A percentile compares a stretch with the other conserved stretches of the same genome.
Evolutionary conservation across 2,888 invertebrate species (phyloP).

Genomic region (Anoplius nigerrimus): DNA sequence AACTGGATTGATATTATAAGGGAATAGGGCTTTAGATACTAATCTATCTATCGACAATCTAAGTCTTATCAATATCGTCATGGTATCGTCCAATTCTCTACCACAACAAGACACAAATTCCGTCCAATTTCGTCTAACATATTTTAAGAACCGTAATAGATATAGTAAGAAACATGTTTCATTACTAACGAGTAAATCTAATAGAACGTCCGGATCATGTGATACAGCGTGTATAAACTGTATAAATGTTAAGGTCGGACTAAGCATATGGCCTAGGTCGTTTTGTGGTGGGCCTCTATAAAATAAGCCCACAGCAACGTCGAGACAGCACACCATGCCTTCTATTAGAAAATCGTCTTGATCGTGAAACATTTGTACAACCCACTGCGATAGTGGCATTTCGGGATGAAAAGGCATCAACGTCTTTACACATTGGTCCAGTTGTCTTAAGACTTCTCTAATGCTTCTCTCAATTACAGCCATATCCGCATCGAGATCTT

Average conservation of each 20-base stretch:
- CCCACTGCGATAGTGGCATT: slow-evolving; percentile 90
- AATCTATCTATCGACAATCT: slow-evolving; percentile 88
- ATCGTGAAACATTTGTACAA: slow-evolving; percentile 91
- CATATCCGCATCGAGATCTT: slow-evolving; percentile 92
- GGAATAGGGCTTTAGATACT: slow-evolving; percentile 89
- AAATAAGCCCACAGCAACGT: slow-evolving; percentile 90
- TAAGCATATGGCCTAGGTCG: slow-evolving; percentile 87
- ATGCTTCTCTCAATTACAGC: slow-evolving; percentile 91
- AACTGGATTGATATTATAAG: slow-evolving; percentile 93
- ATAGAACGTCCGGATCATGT: slow-evolving; percentile 86
- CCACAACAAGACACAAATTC: slow-evolving; percentile 88
- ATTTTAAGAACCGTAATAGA: slow-evolving; percentile 88
- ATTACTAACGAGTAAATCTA: slow-evolving; percentile 91
- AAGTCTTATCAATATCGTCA: slow-evolving; percentile 88
- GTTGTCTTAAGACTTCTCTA: slow-evolving; percentile 86
- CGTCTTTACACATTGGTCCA: slow-evolving; percentile 88
- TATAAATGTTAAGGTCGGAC: slow-evolving; percentile 90
- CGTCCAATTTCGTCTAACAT: slow-evolving; percentile 88
- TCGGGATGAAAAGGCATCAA: slow-evolving; percentile 91
- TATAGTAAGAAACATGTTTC: slow-evolving; percentile 93
- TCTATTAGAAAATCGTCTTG: slow-evolving; percentile 94
- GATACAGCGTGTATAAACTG: slow-evolving; percentile 90
- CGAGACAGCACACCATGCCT: slow-evolving; percentile 93
- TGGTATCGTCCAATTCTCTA: slow-evolving; percentile 85
- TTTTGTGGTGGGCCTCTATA: slow-evolving; percentile 88